phyloP scores from a whole-genome alignment of 1,140 invertebrate genomes.

The Phthorimaea operculella region DNA sequence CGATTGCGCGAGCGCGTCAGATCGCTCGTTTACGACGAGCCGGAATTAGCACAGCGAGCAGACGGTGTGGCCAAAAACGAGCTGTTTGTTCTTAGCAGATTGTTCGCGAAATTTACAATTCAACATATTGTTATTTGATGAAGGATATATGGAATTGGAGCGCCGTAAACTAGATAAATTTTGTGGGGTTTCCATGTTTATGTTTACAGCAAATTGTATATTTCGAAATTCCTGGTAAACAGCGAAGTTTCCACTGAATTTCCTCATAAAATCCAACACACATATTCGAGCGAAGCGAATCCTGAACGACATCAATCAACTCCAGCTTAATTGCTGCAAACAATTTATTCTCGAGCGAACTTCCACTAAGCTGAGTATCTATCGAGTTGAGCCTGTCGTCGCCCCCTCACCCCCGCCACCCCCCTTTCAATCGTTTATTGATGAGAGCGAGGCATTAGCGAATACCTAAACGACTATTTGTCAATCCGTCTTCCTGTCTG shows the following conservation, averaged over 20 bases:
- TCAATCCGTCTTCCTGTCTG: constrained; percentile 62
- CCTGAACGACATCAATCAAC: constrained; percentile 4
- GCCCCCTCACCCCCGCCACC: constrained; percentile 2
- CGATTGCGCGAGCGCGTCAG: constrained; percentile 36
- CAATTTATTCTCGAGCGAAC: constrained; percentile 4
- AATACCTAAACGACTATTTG: constrained; percentile 64
- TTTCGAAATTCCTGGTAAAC: no score
- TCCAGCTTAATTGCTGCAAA: constrained; percentile 5
- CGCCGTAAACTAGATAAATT: no score
- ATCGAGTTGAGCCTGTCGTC: constrained; percentile 4
- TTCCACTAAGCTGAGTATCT: constrained; percentile 1
- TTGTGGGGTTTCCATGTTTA: no score
- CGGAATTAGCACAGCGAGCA: constrained; percentile 33
- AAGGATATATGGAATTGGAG: no score
- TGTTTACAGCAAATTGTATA: no score
- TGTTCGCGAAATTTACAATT: constrained; percentile 21
- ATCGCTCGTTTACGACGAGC: constrained; percentile 48
- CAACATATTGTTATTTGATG: not conserved
- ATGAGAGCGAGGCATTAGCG: constrained; percentile 55
- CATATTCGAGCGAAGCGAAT: not conserved
- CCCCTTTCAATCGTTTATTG: constrained; percentile 43
- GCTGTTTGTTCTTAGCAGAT: constrained; percentile 20
- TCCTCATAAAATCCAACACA: no score
- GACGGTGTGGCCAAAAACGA: constrained; percentile 40
- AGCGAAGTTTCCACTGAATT: no score